These are phyloP conservation scores for Percina caprodes DNA, from an alignment of 2,113 vertebrate genomes.

Conservation along the genomic window DNA sequence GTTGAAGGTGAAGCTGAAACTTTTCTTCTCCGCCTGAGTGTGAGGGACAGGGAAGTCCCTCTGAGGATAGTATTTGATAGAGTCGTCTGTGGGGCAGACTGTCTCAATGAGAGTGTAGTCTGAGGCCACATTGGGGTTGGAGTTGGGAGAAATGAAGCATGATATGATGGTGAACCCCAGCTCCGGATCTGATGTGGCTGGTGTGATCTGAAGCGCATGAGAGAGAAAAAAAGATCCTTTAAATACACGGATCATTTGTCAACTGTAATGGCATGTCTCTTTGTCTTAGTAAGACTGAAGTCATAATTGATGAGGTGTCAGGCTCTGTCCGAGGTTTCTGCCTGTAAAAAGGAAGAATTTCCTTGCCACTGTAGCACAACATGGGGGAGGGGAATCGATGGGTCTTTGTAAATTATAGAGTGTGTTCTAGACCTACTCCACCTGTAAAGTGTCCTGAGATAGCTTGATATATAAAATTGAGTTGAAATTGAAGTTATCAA, in stretches of 20 bases:
- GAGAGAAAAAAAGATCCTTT: constrained; percentile 40
- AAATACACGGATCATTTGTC: not conserved
- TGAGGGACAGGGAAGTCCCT: constrained; percentile 76
- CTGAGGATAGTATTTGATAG: constrained; percentile 86
- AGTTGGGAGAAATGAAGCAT: constrained; percentile 90
- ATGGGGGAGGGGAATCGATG: too few relatives aligned
- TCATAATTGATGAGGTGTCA: not conserved
- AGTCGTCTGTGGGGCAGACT: constrained; percentile 93
- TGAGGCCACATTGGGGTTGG: constrained; percentile 83
- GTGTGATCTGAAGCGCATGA: constrained; percentile 85
- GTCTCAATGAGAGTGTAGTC: constrained; percentile 93
- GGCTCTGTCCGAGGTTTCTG: too few relatives aligned
- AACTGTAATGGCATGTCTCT: not conserved
- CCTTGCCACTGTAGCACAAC: too few relatives aligned
- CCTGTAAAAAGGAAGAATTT: too few relatives aligned
- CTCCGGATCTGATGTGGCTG: constrained; percentile 88
- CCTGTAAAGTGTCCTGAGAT: too few relatives aligned
- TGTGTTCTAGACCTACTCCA: too few relatives aligned
- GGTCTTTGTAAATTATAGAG: too few relatives aligned
- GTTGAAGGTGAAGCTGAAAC: constrained; percentile 93
- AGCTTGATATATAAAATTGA: too few relatives aligned
- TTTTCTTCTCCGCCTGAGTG: constrained; percentile 85
- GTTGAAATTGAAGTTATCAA: not conserved
- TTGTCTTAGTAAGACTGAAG: not conserved
- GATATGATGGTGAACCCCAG: constrained; percentile 92